Conservation (phyloP, 2,797 vertebrate species). For the Acanthiza pusilla region DNA sequence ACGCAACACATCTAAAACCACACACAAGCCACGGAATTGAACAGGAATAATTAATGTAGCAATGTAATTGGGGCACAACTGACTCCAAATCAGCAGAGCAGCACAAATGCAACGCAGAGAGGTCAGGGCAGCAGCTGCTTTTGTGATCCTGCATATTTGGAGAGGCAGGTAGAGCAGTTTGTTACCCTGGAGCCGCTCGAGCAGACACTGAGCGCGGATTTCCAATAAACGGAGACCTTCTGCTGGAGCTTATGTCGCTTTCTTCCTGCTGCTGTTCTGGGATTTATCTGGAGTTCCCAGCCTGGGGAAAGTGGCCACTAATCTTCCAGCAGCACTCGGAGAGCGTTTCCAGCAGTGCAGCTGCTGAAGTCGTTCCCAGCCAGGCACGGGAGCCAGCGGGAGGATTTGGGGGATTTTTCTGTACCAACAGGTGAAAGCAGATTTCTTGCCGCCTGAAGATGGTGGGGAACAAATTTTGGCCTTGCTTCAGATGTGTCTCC, state of each 20-base stretch:
- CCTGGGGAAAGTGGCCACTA: constrained; percentile 41
- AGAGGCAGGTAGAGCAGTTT: constrained; percentile 18
- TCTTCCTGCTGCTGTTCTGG: constrained; percentile 35
- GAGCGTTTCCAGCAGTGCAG: not conserved
- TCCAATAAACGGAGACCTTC: constrained; percentile 38
- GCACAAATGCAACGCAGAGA: not conserved
- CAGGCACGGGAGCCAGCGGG: not conserved
- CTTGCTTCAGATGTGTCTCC: not conserved
- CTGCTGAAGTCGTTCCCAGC: not conserved
- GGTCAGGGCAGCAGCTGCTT: constrained; percentile 35
- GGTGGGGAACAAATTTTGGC: not conserved
- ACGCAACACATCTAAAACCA: rapidly evolving
- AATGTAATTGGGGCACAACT: not conserved
- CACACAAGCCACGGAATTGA: not conserved
- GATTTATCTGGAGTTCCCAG: constrained; percentile 59
- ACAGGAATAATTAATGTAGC: not conserved
- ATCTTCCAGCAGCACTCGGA: constrained; percentile 1
- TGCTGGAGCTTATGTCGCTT: constrained; percentile 49
- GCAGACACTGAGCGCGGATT: not conserved
- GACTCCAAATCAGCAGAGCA: not conserved
- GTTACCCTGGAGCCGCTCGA: not conserved
- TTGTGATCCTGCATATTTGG: not conserved
- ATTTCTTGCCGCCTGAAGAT: not conserved
- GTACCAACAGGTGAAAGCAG: not conserved
- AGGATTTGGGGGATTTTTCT: not conserved